Conservation (phyloP, 1,140 invertebrate species). For the Cryptotermes secundus region DNA sequence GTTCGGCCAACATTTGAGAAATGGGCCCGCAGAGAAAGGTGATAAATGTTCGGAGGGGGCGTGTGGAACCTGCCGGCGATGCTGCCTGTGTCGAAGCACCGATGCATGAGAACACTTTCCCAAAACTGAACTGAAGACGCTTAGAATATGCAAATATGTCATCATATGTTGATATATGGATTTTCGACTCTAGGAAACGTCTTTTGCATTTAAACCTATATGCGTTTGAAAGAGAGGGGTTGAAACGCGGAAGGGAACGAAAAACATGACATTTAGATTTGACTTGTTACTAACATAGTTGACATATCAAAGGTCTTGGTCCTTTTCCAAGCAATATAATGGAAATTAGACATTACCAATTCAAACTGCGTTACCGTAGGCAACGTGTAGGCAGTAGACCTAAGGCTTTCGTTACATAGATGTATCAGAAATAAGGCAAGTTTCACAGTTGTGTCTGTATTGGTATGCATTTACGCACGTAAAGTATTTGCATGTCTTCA, state of each 20-base stretch:
- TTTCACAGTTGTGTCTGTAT: background rate
- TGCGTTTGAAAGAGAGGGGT: background rate
- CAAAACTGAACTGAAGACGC: background rate
- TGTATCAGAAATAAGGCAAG: background rate
- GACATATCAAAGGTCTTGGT: background rate
- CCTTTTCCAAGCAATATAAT: constrained; percentile 16
- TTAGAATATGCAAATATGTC: constrained; percentile 15
- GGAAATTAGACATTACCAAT: constrained; percentile 8
- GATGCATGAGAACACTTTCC: background rate
- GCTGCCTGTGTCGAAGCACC: background rate
- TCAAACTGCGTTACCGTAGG: background rate
- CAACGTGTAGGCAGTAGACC: background rate
- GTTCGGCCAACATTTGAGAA: background rate
- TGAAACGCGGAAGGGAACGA: too few species aligned
- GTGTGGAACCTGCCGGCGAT: background rate
- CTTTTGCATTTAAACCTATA: background rate
- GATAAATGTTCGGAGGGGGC: background rate
- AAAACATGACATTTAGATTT: background rate
- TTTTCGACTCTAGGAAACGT: constrained; percentile 14
- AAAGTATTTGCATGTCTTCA: too few species aligned
- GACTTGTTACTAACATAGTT: constrained; percentile 14
- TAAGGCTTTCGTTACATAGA: background rate
- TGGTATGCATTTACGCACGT: background rate
- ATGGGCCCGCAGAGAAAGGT: background rate
- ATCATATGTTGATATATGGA: constrained; percentile 14